Base-by-base conservation (phyloP, 2,797 vertebrate species). In the Geotrypetes seraphini region DNA sequence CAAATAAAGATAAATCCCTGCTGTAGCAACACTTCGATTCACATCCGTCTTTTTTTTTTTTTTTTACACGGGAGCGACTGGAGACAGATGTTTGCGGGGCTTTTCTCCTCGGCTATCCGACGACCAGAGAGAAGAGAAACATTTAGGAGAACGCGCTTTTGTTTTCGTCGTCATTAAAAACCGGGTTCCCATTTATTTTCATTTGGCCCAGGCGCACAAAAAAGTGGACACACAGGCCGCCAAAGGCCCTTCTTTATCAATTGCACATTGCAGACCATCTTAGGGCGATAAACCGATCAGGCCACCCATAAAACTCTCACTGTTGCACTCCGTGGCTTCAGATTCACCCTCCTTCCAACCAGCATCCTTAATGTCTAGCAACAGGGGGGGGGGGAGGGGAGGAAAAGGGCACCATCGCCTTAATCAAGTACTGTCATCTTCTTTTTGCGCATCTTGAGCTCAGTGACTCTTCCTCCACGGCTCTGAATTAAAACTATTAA, bases 71-170 rank as follows among this genome's bases (percentile, higher is more conserved):
- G 70, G 43, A 60, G 67, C 56, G 63, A 66, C 55, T 16, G 66
- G 69, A 83, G 80, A 82, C 78, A 79, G 78, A 83, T 82, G 78
- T 71, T 75, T 57, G 62, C 58, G 47, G 57, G 52, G 55, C 71
- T 45, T 71, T n/a, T 78, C 69, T 83, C 71, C 58, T 79, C 77
- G 67, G 46, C 36, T 81, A 78, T 71, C 73, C 72, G 53, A 59
- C 57, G 70, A 57, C 66, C 65, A 75, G 72, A 43, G 50, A 78
- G 77, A 78, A 69, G 58, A 47, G 66, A 70, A 62, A 60, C 66
- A 73, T 72, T 77, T 79, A 73, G 73, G n/a, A 70, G 69, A 25
- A 17, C 25, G 60, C 75, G 63, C 75, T 81, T n/a, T 78, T 80
- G 76, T 79, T 81, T 71, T 53, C 68, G 49, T 43, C 52, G 52